phyloP scores from a whole-genome alignment of 2,888 invertebrate genomes.

The Quadroppia sp. region DNA sequence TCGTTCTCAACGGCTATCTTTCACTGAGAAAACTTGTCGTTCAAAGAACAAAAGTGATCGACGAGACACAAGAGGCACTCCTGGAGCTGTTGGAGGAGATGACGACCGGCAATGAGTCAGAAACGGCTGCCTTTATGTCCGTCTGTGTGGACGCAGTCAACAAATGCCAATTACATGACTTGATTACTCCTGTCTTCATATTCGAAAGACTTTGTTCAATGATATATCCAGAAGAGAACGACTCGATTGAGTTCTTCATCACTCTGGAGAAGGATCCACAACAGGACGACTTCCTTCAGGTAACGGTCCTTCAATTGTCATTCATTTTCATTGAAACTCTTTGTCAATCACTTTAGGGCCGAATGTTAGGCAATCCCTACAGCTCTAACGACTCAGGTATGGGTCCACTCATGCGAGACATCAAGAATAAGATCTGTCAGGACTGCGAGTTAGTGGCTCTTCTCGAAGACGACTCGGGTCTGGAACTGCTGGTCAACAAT shows the following conservation, averaged over 20 bases:
- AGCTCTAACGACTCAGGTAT: conserved; percentile 87
- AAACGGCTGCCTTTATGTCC: conserved; percentile 94
- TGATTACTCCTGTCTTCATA: conserved; percentile 93
- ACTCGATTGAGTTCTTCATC: conserved; percentile 92
- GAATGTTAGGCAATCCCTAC: conserved; percentile 98
- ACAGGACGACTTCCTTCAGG: conserved; percentile 96
- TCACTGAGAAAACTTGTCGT: conserved; percentile 83
- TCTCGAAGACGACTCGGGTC: conserved; percentile 95
- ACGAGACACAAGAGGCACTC: conserved; percentile 92
- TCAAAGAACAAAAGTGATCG: conserved; percentile 87
- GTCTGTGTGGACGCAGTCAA: conserved; percentile 93
- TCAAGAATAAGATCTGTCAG: conserved; percentile 97
- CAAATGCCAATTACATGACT: conserved; percentile 78
- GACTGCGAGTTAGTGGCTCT: conserved; percentile 98
- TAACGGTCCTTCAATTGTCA: conserved; percentile 51
- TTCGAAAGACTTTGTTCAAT: conserved; percentile 95
- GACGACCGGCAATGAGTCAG: conserved; percentile 91
- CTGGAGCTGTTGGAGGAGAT: conserved; percentile 89
- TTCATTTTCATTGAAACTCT: neutral
- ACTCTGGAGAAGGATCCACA: conserved; percentile 96
- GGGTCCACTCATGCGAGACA: conserved; percentile 95
- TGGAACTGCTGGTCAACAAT: conserved; percentile 95
- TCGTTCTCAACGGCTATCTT: conserved; percentile 88
- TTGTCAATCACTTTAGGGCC: conserved; percentile 55
- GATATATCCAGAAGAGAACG: conserved; percentile 95